Conservation (phyloP, 2,113 vertebrate species). For the Ardeotis arabs region DNA sequence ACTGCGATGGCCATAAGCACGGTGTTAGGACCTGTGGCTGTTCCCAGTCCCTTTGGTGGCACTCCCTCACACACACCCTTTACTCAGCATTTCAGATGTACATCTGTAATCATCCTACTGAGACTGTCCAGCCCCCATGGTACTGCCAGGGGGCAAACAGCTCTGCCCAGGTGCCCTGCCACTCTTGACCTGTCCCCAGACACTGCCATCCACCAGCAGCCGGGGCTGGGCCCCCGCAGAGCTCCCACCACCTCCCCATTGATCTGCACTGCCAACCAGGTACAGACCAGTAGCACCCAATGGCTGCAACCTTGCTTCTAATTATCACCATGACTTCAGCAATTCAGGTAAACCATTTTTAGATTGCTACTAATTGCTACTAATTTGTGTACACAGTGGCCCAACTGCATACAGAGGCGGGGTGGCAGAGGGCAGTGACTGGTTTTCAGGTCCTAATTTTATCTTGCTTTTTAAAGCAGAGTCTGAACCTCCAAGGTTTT, state of each 20-base stretch:
- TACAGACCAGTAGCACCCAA: not conserved
- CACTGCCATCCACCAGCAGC: not conserved
- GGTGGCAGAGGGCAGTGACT: not conserved
- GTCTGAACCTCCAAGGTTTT: slow-evolving; percentile 30
- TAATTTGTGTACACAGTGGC: not conserved
- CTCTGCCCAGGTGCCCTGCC: not conserved
- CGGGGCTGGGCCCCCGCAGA: not conserved
- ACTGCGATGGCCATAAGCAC: not conserved
- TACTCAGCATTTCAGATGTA: not conserved
- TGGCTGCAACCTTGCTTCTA: not conserved
- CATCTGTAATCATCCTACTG: rapidly evolving
- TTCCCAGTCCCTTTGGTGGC: not conserved
- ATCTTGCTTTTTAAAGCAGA: not conserved
- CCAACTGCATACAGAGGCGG: not conserved
- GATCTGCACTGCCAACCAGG: not conserved
- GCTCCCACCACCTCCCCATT: not conserved
- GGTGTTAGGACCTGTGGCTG: not conserved
- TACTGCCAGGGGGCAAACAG: not conserved
- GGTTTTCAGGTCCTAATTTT: not conserved
- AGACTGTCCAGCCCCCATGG: not conserved
- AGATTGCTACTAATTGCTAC: not conserved
- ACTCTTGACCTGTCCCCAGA: not conserved
- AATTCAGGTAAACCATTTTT: not conserved
- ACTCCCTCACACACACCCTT: not conserved
- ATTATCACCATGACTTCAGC: not conserved